Percentiles rank a stretch among this genome's conserved stretches.
Conservation (phyloP, 1,140 invertebrate genomes). For the Lepidotrigona ventralis region DNA sequence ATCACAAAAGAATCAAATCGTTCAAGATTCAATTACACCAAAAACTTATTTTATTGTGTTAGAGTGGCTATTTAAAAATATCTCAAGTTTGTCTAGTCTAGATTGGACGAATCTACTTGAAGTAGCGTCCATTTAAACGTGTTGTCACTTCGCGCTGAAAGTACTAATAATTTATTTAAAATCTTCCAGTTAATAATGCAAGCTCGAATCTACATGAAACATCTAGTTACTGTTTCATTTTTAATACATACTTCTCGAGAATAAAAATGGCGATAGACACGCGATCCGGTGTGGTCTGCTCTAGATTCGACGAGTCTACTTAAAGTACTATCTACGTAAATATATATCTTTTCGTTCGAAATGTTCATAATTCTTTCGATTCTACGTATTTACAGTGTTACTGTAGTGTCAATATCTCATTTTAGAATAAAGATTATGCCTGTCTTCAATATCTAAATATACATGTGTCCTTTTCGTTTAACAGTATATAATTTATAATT, state of each 20-base stretch:
- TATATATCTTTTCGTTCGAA: background rate
- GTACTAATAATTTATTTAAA: no score
- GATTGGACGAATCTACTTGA: background rate
- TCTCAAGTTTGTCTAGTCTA: background rate
- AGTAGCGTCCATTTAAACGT: background rate
- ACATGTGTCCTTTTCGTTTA: no score
- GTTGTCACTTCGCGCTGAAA: no score
- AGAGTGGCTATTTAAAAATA: no score
- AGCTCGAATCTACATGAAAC: no score
- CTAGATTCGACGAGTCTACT: background rate
- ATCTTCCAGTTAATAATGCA: no score
- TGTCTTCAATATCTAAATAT: background rate
- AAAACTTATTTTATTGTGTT: no score
- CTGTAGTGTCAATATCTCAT: background rate
- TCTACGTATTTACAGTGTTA: no score
- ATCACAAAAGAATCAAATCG: background rate
- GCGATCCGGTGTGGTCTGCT: background rate
- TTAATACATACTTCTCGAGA: no score
- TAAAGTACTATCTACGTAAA: background rate
- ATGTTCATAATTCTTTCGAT: background rate
- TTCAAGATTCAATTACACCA: background rate
- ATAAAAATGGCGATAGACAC: no score
- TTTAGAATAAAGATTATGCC: background rate
- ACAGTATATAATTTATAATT: no score
- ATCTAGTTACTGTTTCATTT: no score